Conservation (phyloP, 2,113 vertebrate species). For the Dolichallabes microphthalmus region DNA sequence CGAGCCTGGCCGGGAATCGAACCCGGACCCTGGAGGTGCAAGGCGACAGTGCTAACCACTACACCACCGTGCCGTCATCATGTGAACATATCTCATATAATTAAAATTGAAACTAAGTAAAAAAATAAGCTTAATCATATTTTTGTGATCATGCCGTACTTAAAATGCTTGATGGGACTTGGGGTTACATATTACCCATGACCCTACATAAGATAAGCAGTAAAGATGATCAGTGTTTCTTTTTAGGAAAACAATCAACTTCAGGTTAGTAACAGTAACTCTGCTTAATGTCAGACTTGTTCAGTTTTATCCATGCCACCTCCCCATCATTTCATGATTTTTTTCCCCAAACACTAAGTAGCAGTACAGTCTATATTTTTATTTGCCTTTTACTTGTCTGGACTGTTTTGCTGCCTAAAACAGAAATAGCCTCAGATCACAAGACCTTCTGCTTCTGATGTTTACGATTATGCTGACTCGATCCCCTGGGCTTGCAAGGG, state of each 20-base stretch:
- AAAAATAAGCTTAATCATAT: neutral
- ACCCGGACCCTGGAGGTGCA: no score
- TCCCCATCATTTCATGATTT: neutral
- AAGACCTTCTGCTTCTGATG: neutral
- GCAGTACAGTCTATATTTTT: neutral
- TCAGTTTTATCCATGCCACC: neutral
- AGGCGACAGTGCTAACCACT: no score
- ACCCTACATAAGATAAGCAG: no score
- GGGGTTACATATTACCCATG: no score
- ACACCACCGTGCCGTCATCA: no score
- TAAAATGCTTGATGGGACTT: no score
- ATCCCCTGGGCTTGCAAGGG: neutral
- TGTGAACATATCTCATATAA: neutral
- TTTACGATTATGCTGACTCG: constrained; percentile 13
- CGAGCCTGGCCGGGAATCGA: no score
- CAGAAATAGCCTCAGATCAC: neutral
- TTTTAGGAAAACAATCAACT: neutral
- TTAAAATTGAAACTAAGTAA: neutral
- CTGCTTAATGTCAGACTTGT: neutral
- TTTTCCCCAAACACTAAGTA: neutral
- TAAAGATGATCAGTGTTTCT: no score
- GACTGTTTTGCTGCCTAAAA: neutral
- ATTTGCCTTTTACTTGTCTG: neutral
- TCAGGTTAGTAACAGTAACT: neutral
- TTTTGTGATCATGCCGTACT: no score